Conservation (phyloP, 2,113 vertebrate genomes). For the Syrrhaptes paradoxus region DNA sequence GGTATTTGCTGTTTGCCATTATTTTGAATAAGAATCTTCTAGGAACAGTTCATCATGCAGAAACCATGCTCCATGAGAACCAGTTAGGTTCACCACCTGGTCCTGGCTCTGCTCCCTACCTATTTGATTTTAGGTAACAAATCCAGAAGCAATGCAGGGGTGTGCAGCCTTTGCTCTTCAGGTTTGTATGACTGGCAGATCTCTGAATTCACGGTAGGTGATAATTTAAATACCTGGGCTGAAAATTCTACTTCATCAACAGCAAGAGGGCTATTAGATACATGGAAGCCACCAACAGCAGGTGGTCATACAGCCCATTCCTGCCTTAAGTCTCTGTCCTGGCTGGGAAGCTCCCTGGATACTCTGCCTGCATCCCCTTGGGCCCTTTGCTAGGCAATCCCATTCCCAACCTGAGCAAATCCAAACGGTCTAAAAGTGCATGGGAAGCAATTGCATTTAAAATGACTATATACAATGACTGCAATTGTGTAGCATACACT, state of each 20-base stretch:
- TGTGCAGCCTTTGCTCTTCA: background rate
- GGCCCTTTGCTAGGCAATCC: background rate
- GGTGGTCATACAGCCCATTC: background rate
- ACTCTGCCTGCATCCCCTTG: background rate
- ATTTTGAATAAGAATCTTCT: background rate
- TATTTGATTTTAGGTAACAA: background rate
- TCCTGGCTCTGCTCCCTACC: background rate
- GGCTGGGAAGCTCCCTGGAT: background rate
- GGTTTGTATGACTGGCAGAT: background rate
- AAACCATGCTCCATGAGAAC: fast-evolving
- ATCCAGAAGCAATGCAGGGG: background rate
- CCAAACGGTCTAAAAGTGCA: background rate
- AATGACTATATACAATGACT: background rate
- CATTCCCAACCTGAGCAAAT: background rate
- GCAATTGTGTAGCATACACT: background rate
- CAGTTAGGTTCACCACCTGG: background rate
- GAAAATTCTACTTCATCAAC: background rate
- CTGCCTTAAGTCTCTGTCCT: background rate
- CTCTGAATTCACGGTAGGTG: background rate
- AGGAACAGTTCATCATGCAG: background rate
- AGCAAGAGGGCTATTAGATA: background rate
- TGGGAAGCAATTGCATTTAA: background rate
- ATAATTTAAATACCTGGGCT: background rate
- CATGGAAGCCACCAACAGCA: background rate
- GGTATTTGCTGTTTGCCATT: background rate